phyloP scores from a whole-genome alignment of 2,113 vertebrate genomes.

The Cyrtonyx montezumae region DNA sequence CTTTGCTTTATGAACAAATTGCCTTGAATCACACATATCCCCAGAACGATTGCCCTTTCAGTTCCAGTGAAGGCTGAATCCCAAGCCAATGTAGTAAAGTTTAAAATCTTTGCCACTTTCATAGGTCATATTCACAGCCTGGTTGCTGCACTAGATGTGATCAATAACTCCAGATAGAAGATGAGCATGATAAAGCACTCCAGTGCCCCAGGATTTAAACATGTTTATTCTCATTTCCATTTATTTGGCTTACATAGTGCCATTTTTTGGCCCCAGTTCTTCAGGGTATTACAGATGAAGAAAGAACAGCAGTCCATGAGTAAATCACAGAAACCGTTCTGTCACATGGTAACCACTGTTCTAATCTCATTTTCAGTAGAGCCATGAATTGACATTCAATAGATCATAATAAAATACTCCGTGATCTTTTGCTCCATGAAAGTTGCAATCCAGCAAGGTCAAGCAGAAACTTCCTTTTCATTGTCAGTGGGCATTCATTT shows the following conservation, averaged over 20 bases:
- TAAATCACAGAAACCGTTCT: conserved; percentile 17
- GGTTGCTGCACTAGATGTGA: background rate
- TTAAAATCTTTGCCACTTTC: conserved; percentile 27
- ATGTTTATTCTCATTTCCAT: conserved; percentile 19
- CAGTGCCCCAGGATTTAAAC: background rate
- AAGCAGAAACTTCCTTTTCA: background rate
- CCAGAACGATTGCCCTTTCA: background rate
- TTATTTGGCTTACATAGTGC: conserved; percentile 7
- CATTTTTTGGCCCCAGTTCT: background rate
- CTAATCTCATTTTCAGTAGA: conserved; percentile 34
- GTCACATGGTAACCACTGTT: conserved; percentile 7
- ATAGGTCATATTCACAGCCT: conserved; percentile 12
- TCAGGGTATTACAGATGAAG: background rate
- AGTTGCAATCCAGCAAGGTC: background rate
- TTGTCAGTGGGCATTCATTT: background rate
- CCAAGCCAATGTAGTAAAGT: background rate
- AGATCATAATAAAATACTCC: conserved; percentile 17
- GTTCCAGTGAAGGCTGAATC: conserved; percentile 10
- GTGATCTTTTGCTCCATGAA: background rate
- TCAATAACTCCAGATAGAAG: background rate
- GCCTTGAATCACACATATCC: background rate
- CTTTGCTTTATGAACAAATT: background rate
- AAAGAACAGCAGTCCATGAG: background rate
- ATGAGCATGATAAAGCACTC: conserved; percentile 25
- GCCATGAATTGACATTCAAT: conserved; percentile 38